These are phyloP conservation scores for Periparus ater DNA, from an alignment of 2,797 vertebrate genomes.

Conservation along the genomic window DNA sequence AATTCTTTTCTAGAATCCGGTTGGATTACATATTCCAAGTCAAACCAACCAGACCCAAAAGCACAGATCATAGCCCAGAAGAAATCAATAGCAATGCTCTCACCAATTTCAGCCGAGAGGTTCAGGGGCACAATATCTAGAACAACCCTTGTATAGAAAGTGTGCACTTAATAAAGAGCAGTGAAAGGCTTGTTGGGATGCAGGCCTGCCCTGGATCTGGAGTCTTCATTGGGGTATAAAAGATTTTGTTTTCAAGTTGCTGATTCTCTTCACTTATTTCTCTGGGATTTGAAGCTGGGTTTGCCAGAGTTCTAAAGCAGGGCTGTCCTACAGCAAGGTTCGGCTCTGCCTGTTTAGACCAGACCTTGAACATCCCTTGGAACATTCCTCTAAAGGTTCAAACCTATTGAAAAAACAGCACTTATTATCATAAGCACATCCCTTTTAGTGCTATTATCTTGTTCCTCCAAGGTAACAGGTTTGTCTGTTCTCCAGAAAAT, in stretches of 20 bases:
- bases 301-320: background rate
- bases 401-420: background rate
- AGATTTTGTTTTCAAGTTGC: background rate
- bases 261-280: background rate
- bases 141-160: background rate
- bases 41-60: background rate
- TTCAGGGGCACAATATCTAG: background rate
- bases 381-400: background rate
- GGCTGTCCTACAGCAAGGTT: background rate
- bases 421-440: background rate
- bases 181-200: background rate
- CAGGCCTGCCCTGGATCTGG: background rate
- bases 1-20: background rate
- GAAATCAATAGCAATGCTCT: background rate
- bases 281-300: background rate
- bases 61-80: background rate
- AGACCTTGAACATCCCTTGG: background rate
- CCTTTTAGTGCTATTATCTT: background rate
- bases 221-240: background rate
- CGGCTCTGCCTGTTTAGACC: background rate
- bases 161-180: background rate
- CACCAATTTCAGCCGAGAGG: background rate
- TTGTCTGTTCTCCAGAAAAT: background rate
- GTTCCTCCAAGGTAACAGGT: background rate
- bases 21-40: background rate